Base-by-base conservation (phyloP, 2,888 invertebrate genomes). In the Empis stercorea region DNA sequence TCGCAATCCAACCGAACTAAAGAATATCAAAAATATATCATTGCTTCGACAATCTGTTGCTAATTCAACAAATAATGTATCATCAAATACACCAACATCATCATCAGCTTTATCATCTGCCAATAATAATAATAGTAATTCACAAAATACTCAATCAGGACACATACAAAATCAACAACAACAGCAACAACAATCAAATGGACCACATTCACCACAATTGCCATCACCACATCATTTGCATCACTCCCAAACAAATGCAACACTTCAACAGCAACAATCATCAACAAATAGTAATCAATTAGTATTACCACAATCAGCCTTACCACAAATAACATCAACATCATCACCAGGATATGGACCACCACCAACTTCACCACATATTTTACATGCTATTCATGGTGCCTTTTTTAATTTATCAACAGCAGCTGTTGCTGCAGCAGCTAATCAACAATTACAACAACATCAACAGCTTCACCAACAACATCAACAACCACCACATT, bases 21-120 rank as follows among this genome's bases (percentile, higher is more conserved):
- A 93, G 63, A 92, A 87, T 68, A 93, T 94, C 54, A 92, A 92
- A 67, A 92, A 92, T 65, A 91, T 92, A 59, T 91, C 91, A 10
- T 71, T 91, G 51, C 71, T 93, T 55, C 76, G 91, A 43, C 89
- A 91, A 65, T 56, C 57, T 23, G 56, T 55, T 14, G 84, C 85
- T 66, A 82, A 83, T 79, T 76, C 77, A 52, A 76, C 53, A 44
- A 45, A 42, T 27, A 39, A 39, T 43, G 46, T 41, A 49, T 44
- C 43, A 38, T n/a, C 44, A 51, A 43, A 45, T 42, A 43, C 42
- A 49, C 30, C 34, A 46, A 34, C 38, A 49, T 42, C 44, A 58
- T 39, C 49, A 57, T 44, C 56, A 56, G 55, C 48, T 38, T 50
- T 45, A 44, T 45, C 46, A 38, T 52, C 44, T 53, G 44, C 27